Percentiles rank a stretch among this genome's conserved stretches.
phyloP scores from a whole-genome alignment of 2,797 vertebrate species.

The Brachymystax lenok region DNA sequence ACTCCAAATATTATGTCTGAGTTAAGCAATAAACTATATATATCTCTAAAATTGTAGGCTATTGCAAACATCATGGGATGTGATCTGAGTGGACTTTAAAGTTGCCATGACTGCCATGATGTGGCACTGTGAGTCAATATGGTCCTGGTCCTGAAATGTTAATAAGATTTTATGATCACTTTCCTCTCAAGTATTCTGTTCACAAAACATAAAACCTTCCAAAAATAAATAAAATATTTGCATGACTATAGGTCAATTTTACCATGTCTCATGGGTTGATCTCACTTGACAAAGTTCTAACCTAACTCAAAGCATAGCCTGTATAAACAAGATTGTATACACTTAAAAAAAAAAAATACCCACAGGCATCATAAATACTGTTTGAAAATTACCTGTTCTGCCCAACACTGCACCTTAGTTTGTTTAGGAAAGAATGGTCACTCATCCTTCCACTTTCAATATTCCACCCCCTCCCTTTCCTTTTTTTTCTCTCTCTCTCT shows the following conservation, averaged over 20 bases:
- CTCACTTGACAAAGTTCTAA: too few relatives aligned
- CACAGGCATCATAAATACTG: not conserved
- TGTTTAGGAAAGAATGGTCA: not conserved
- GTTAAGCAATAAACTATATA: too few relatives aligned
- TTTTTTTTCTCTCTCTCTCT: not conserved
- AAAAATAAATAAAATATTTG: too few relatives aligned
- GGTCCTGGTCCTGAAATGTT: not conserved
- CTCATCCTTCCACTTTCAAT: not conserved
- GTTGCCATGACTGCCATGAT: slow-evolving; percentile 10
- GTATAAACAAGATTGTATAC: too few relatives aligned
- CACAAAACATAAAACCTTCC: too few relatives aligned
- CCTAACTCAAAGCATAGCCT: too few relatives aligned
- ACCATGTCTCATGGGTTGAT: too few relatives aligned
- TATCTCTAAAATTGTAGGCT: too few relatives aligned
- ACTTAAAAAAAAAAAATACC: too few relatives aligned
- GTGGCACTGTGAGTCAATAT: slow-evolving; percentile 1
- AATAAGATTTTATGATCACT: not conserved
- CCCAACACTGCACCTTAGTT: not conserved
- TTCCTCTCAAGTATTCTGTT: too few relatives aligned
- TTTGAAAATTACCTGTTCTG: not conserved
- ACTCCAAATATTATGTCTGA: not conserved
- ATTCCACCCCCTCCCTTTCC: not conserved
- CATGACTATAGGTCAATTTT: too few relatives aligned
- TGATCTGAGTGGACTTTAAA: not conserved
- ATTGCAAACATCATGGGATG: not conserved